Base-by-base conservation (phyloP, 2,888 invertebrate species). In the Glyphotaelius pellucidus region DNA sequence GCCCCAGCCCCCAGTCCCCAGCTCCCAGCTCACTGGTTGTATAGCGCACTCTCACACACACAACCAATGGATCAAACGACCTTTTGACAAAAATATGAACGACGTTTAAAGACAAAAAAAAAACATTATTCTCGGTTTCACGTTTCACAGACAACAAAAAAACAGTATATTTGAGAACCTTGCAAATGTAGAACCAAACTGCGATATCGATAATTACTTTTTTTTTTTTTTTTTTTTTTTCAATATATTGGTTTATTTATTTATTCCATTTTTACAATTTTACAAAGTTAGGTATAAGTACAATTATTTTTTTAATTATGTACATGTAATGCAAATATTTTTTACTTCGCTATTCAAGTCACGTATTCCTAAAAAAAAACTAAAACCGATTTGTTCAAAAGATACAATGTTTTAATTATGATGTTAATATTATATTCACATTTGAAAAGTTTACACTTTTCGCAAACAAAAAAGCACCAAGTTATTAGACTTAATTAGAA, bases 401-500 rank as follows among this genome's bases (percentile, higher is more conserved):
- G 25, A 67, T 67, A 25, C 25, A 67, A 67, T 81, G 15, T 32
- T 84, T 84, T 84, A 84, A 35, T 84, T 25, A 84, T 38, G 38
- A 84, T n/a, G 15, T 38, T 31, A 38, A 38, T 35, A 35, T 35
- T 81, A 14, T 12, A 3, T n/a, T 83, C 83, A 84, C 25, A 38
- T 35, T 84, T 38, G 38, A 84, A 84, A 84, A 32, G 84, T 38
- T 84, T 25, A 84, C n/a, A 84, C 35, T 38, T 25, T 84, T 84
- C 83, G 38, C 38, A 38, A 42, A 31, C 31, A 89, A 67, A 89
- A 88, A 89, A 79, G 88, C 67, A 89, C 79, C 12, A 89, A 35
- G 86, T 86, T 86, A 86, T 52, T 86, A 86, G 86, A 86, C 86
- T 42, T 89, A 88, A 88, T 88, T 88, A 32, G 67, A 88, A 88